Evolutionary conservation across 2,888 invertebrate species (phyloP), one percentile per base, ranked within the genome.

Genomic region (Neoitamus cyanurus): DNA sequence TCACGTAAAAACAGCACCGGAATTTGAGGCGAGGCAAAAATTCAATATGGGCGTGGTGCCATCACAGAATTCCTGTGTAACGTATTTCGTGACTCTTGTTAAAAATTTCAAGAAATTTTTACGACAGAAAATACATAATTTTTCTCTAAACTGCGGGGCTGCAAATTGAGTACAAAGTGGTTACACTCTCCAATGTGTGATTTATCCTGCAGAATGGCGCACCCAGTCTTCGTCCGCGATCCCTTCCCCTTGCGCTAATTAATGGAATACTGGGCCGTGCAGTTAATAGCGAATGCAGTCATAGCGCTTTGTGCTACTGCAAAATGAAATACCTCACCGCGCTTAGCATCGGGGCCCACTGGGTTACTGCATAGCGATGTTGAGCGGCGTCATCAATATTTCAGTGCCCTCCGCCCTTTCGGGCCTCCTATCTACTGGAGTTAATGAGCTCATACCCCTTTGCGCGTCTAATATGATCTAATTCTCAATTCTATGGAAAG

Each of bases 401-500:
- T 42, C 13, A 75, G 3, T 11, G 11, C n/a, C 42, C 42, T 5
- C 20, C 13, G 11, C 42, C 25, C 42, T 58, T 25, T 25, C 6
- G 15, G 11, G 1, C 75, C 30, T 46, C 20, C 42, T 5, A 28
- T 42, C 20, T 37, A 13, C 25, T 75, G 75, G 13, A 75, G 75
- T 75, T 75, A 75, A 75, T 75, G 75, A 75, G 75, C 42, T 75
- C 42, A 15, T 42, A 15, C 9, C 75, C 25, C 75, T 42, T 13
- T 37, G 28, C 42, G 37, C 6, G 28, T 11, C 75, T 75, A 75
- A 75, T 75, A 75, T 28, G 42, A 75, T 75, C 75, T 75, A 75
- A 75, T 75, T 75, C 42, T 13, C 42, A 42, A 75, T 75, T 75
- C 75, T 28, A 75, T 42, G 42, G 42, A 34, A 75, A 75, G 37